Percentiles rank a stretch among this genome's conserved stretches.
phyloP scores from a whole-genome alignment of 1,140 invertebrate genomes.

The Limonius californicus region DNA sequence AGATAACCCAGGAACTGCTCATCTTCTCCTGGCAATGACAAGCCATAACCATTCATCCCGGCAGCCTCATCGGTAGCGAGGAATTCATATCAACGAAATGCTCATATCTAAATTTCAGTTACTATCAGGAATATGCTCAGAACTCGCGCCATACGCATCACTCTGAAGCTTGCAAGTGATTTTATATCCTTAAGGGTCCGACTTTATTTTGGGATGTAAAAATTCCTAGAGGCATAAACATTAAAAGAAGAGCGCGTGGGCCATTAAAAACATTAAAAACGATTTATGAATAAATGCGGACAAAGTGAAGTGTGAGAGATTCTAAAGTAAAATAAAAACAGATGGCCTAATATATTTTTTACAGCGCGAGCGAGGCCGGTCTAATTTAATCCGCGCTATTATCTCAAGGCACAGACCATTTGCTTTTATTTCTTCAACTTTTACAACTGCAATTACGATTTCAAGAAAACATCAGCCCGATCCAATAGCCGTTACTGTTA shows the following conservation, averaged over 20 bases:
- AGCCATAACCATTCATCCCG: conserved; percentile 28
- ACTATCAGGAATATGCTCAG: conserved; percentile 10
- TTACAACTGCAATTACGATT: conserved; percentile 29
- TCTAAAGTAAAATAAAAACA: conserved; percentile 35
- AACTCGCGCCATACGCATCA: neutral
- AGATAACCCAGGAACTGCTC: conserved; percentile 17
- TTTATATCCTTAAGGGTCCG: neutral
- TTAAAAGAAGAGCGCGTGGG: neutral
- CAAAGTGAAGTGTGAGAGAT: conserved; percentile 16
- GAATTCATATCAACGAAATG: conserved; percentile 29
- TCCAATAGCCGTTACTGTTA: conserved; percentile 34
- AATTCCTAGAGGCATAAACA: neutral
- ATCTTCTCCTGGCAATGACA: conserved; percentile 29
- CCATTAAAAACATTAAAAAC: conserved; percentile 1
- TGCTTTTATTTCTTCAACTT: conserved; percentile 34
- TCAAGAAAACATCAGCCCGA: conserved; percentile 25
- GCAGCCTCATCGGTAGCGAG: conserved; percentile 15
- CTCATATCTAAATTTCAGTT: conserved; percentile 30
- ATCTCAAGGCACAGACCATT: conserved; percentile 33
- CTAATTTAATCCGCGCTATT: conserved; percentile 36
- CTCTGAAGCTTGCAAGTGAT: no score
- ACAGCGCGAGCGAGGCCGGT: conserved; percentile 20
- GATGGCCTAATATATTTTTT: conserved; percentile 37
- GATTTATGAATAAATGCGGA: conserved; percentile 8
- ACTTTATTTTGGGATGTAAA: neutral